Percentiles rank a stretch among this genome's conserved stretches.
phyloP scores from a whole-genome alignment of 2,797 vertebrate genomes.

The Sebastes elongatus region DNA sequence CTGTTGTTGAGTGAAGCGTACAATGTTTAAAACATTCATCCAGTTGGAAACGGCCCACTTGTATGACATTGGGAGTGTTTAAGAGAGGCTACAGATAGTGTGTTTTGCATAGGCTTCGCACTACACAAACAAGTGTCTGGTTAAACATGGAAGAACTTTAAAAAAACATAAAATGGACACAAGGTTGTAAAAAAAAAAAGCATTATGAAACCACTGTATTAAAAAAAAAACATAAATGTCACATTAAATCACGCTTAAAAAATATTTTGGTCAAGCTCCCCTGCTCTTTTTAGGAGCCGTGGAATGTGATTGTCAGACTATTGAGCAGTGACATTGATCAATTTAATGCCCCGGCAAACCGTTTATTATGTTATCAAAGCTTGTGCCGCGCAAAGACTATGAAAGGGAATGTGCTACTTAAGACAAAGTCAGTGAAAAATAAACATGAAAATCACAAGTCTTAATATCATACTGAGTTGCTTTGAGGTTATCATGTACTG shows the following conservation, averaged over 20 bases:
- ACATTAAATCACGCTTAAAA: conserved; percentile 70
- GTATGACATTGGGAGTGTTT: conserved; percentile 84
- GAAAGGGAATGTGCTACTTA: conserved; percentile 47
- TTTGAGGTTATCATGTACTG: conserved; percentile 45
- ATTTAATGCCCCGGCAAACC: conserved; percentile 73
- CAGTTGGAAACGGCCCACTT: conserved; percentile 84
- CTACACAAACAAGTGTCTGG: conserved; percentile 80
- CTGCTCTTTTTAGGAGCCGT: conserved; percentile 70
- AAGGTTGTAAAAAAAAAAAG: conserved; percentile 50
- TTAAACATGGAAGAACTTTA: conserved; percentile 66
- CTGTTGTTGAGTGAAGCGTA: conserved; percentile 91
- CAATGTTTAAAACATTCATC: conserved; percentile 84
- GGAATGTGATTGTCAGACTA: conserved; percentile 81
- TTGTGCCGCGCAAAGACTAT: conserved; percentile 27
- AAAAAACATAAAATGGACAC: conserved; percentile 59
- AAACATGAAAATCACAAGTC: conserved; percentile 39
- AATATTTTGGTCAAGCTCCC: conserved; percentile 75
- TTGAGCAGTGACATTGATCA: conserved; percentile 64
- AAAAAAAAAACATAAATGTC: conserved; percentile 67
- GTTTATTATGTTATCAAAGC: conserved; percentile 46
- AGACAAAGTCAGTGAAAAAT: conserved; percentile 25
- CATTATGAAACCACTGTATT: conserved; percentile 63
- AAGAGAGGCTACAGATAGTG: conserved; percentile 84
- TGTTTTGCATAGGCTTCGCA: conserved; percentile 80
- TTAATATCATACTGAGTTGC: conserved; percentile 44